phyloP scores from a whole-genome alignment of 2,888 invertebrate genomes.

The Priapulus caudatus region DNA sequence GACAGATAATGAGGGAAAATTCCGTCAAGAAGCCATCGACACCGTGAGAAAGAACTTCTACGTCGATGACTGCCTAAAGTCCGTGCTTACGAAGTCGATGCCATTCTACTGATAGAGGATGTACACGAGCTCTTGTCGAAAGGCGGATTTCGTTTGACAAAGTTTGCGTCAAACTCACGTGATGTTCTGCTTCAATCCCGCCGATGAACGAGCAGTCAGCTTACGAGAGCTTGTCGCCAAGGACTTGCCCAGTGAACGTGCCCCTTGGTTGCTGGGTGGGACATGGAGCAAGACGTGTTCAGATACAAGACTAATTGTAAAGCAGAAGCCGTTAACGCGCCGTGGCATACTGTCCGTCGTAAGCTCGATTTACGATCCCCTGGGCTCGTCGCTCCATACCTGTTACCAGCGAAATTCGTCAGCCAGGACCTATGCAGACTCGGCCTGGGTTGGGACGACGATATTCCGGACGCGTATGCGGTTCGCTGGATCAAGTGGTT shows the following conservation, averaged over 20 bases:
- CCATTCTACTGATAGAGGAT: constrained; percentile 2
- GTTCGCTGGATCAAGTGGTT: constrained; percentile 19
- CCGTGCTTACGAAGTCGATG: background rate
- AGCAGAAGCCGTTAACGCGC: constrained; percentile 16
- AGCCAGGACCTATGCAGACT: constrained; percentile 17
- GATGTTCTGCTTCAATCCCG: constrained; percentile 9
- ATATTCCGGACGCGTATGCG: constrained; percentile 7
- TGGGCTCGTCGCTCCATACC: constrained; percentile 18
- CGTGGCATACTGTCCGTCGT: constrained; percentile 18
- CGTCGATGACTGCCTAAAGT: constrained; percentile 17
- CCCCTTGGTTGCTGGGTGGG: too few relatives aligned
- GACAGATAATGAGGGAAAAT: background rate
- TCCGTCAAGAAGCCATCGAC: background rate
- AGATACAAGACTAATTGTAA: too few relatives aligned
- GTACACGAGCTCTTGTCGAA: background rate
- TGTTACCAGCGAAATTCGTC: constrained; percentile 16
- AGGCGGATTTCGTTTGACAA: constrained; percentile 13
- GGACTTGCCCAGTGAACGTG: too few relatives aligned
- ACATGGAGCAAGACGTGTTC: too few relatives aligned
- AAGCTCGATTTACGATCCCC: constrained; percentile 20
- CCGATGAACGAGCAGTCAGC: too few relatives aligned
- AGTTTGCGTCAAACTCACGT: constrained; percentile 8
- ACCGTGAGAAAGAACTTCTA: constrained; percentile 14
- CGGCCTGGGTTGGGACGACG: constrained; percentile 19
- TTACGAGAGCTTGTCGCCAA: too few relatives aligned